These are phyloP conservation scores for Apostichopus parvimensis DNA, from an alignment of 35 echinoderm and acorn worm species.

Conservation along the genomic window DNA sequence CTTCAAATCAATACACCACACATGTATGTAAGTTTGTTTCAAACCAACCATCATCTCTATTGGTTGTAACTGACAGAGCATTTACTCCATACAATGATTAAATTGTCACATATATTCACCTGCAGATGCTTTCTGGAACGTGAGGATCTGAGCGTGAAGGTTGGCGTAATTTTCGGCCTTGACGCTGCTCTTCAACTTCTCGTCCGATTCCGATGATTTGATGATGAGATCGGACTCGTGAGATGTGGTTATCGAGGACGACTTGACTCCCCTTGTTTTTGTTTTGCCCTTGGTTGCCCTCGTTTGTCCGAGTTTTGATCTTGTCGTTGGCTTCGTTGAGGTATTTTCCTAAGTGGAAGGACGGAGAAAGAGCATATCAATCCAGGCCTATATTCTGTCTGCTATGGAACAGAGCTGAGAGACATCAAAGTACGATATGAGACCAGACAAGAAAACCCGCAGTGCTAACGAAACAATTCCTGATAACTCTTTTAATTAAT, in stretches of 20 bases:
- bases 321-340: conserved; percentile 67
- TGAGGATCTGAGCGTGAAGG: conserved; percentile 78
- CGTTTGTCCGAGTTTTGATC: conserved; percentile 62
- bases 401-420: too few relatives aligned
- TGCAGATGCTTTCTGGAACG: conserved; percentile 93
- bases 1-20: too few relatives aligned
- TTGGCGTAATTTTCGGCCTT: conserved; percentile 56
- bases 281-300: conserved; percentile 79
- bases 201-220: conserved; percentile 75
- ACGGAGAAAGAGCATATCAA: background rate
- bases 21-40: too few relatives aligned
- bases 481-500: too few relatives aligned
- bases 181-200: conserved; percentile 68
- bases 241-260: conserved; percentile 77
- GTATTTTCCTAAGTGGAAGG: conserved; percentile 84
- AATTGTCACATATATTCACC: conserved; percentile 52
- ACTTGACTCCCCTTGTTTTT: conserved; percentile 63
- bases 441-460: too few relatives aligned
- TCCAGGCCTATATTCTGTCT: background rate
- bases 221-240: conserved; percentile 73
- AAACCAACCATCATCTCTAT: too few relatives aligned
- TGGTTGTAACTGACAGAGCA: too few relatives aligned
- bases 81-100: background rate
- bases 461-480: too few relatives aligned
- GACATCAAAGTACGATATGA: too few relatives aligned